Conservation (phyloP, 2,797 vertebrate species). For the Trachurus trachurus region DNA sequence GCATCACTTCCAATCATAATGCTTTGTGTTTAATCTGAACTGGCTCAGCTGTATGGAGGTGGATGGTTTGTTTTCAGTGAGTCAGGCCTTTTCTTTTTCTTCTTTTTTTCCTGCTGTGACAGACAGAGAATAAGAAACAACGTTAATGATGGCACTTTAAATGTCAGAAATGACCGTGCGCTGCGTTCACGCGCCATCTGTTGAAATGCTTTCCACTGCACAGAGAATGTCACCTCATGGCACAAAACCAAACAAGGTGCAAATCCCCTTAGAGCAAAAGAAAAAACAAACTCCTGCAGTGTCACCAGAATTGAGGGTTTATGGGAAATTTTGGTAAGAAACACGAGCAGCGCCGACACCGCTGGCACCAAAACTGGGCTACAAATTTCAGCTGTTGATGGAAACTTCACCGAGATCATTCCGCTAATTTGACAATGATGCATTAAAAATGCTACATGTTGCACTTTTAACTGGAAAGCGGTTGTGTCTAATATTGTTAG, state of each 20-base stretch:
- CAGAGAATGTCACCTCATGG: background rate
- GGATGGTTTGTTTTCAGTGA: constrained; percentile 9
- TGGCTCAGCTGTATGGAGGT: background rate
- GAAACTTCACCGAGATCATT: constrained; percentile 54
- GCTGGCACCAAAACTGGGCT: constrained; percentile 4
- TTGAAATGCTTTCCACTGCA: constrained; percentile 4
- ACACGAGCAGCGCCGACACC: background rate
- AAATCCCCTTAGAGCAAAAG: constrained; percentile 31
- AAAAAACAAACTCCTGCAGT: constrained; percentile 28
- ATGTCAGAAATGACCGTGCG: background rate
- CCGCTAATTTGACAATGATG: constrained; percentile 55
- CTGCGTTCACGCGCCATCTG: background rate
- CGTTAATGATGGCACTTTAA: constrained; percentile 3
- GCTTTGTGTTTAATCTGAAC: background rate
- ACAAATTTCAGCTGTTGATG: constrained; percentile 30
- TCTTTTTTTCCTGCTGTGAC: background rate
- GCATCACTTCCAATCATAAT: constrained; percentile 5
- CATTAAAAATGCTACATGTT: constrained; percentile 40
- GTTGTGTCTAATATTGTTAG: constrained; percentile 35
- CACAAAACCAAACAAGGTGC: constrained; percentile 37
- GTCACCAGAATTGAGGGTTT: constrained; percentile 33
- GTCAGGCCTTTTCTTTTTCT: constrained; percentile 19
- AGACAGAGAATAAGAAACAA: background rate
- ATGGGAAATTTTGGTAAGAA: constrained; percentile 33
- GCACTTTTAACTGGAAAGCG: constrained; percentile 41